A percentile compares a stretch with the other conserved stretches of the same genome.
phyloP scores from a whole-genome alignment of 2,797 vertebrate genomes.

The Premnoplex brunnescens region DNA sequence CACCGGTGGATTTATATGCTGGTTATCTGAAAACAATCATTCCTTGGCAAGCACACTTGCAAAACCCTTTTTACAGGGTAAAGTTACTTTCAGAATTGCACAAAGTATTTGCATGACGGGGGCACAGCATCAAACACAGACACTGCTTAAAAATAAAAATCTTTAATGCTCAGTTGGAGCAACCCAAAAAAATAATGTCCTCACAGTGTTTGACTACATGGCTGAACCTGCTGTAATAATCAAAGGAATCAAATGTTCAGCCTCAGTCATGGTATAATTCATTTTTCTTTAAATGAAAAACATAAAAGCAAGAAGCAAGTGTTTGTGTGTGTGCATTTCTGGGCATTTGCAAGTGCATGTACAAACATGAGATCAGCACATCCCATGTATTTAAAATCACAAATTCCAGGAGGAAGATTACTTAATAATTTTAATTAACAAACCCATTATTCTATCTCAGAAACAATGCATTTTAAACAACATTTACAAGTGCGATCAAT shows the following conservation, averaged over 20 bases:
- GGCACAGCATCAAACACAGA: background rate
- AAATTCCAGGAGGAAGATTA: background rate
- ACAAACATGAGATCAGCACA: background rate
- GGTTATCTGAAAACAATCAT: background rate
- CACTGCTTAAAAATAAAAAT: background rate
- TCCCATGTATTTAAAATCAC: background rate
- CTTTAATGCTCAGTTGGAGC: background rate
- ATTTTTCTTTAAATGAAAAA: background rate
- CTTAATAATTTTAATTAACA: background rate
- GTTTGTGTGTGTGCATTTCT: background rate
- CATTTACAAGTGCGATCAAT: background rate
- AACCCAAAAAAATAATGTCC: conserved; percentile 18
- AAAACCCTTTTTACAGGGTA: background rate
- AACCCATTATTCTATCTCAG: background rate
- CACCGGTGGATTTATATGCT: background rate
- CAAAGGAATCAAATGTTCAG: background rate
- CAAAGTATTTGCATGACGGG: background rate
- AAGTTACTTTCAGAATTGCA: background rate
- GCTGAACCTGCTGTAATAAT: background rate
- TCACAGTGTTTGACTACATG: background rate
- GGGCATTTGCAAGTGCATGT: background rate
- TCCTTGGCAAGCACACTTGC: background rate
- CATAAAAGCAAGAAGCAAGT: background rate
- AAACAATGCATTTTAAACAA: background rate
- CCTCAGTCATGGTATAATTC: background rate